phyloP scores from a whole-genome alignment of 1,140 invertebrate species.

The Teleopsis dalmanni region DNA sequence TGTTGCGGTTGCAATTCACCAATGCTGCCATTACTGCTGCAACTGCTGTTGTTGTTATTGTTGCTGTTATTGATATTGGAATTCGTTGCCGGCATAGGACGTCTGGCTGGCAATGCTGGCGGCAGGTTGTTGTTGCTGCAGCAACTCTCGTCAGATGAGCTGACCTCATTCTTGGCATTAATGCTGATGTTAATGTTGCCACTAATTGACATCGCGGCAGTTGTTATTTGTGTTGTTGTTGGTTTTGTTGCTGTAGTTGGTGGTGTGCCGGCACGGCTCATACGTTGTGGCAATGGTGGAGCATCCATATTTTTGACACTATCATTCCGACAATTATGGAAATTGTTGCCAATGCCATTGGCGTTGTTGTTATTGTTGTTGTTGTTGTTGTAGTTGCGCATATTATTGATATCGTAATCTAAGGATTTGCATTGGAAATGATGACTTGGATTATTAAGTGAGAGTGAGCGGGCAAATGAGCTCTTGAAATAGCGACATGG shows the following conservation, averaged over 20 bases:
- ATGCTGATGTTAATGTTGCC: no score
- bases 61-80: slow-evolving; percentile 1
- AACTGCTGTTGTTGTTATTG: slow-evolving; percentile 1
- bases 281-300: slow-evolving; percentile 11
- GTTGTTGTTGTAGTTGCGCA: no score
- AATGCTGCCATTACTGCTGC: not conserved
- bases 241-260: not conserved
- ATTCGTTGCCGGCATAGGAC: slow-evolving; percentile 9
- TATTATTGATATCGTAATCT: slow-evolving; percentile 15
- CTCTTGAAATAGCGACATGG: slow-evolving; percentile 42
- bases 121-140: slow-evolving; percentile 3
- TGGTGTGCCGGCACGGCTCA: not conserved
- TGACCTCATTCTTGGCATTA: slow-evolving; percentile 15
- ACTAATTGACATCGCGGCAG: no score
- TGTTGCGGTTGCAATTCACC: not conserved
- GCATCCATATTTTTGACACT: slow-evolving; percentile 2
- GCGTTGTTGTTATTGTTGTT: slow-evolving; percentile 11
- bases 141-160: not conserved
- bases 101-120: slow-evolving; percentile 16
- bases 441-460: slow-evolving; percentile 18
- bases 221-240: slow-evolving; percentile 4
- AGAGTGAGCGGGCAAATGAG: slow-evolving; percentile 43
- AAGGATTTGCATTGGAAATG: slow-evolving; percentile 15
- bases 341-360: slow-evolving; percentile 30
- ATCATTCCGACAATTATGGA: slow-evolving; percentile 13